Evolutionary conservation across 2,888 invertebrate genomes (phyloP).

Genomic region (Drosophila koepferae): DNA sequence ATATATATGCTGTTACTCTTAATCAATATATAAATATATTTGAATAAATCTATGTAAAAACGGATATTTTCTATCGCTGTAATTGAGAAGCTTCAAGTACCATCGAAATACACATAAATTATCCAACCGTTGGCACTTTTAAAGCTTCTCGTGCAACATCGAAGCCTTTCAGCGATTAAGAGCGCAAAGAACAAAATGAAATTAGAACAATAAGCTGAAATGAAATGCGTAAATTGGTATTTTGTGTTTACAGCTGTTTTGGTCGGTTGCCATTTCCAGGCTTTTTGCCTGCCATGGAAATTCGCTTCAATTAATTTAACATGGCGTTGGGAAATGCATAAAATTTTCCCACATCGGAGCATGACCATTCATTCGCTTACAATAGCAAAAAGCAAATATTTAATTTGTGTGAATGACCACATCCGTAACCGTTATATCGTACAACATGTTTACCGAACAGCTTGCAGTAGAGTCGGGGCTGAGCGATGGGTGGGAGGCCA

Average conservation of each 20-base stretch:
- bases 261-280: not conserved
- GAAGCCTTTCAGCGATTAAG: constrained; percentile 6
- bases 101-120: constrained; percentile 4
- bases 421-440: constrained; percentile 42
- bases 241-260: constrained; percentile 25
- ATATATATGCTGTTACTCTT: no score
- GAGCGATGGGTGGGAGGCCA: not conserved
- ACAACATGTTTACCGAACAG: constrained; percentile 52
- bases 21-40: not conserved
- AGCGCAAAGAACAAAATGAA: not conserved
- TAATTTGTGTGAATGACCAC: constrained; percentile 64
- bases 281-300: constrained; percentile 18
- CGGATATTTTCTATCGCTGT: not conserved
- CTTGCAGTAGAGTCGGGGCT: constrained; percentile 12
- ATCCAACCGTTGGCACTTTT: not conserved
- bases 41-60: not conserved
- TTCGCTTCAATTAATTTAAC: constrained; percentile 56
- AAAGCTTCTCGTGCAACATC: not conserved
- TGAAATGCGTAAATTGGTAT: constrained; percentile 31
- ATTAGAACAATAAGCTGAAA: constrained; percentile 8
- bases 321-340: constrained; percentile 33
- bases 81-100: not conserved
- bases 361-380: constrained; percentile 23
- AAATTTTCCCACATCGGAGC: constrained; percentile 7
- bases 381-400: constrained; percentile 56